Conservation (phyloP, 1,140 invertebrate genomes). For the Odontomachus brunneus region DNA sequence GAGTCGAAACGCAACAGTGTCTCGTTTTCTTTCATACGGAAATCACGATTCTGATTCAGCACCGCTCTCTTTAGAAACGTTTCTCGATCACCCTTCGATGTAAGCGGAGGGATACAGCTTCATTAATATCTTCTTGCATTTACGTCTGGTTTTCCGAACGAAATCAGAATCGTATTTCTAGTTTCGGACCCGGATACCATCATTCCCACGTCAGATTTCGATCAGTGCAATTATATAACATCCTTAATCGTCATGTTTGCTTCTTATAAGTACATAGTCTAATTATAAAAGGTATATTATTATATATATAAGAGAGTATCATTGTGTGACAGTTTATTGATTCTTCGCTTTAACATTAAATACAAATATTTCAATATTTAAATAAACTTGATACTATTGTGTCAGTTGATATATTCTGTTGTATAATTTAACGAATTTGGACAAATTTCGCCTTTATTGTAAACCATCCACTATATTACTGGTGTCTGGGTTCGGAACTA, state of each 20-base stretch:
- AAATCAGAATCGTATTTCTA: constrained; percentile 72
- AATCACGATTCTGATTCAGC: constrained; percentile 73
- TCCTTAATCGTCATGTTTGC: not conserved
- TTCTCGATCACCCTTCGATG: constrained; percentile 23
- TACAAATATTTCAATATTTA: not conserved
- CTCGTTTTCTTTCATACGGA: constrained; percentile 49
- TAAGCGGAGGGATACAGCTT: not conserved
- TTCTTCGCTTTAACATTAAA: constrained; percentile 13
- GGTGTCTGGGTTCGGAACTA: constrained; percentile 66
- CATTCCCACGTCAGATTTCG: not conserved
- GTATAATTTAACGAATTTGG: constrained; percentile 6
- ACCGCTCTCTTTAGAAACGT: not conserved
- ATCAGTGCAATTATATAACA: not conserved
- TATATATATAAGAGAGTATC: not conserved
- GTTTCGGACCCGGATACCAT: constrained; percentile 65
- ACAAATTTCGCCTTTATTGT: not conserved
- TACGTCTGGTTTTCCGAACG: not conserved
- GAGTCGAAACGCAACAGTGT: constrained; percentile 84
- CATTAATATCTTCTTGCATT: not conserved
- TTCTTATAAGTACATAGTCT: not conserved
- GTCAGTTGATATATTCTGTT: not conserved
- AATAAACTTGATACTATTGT: constrained; percentile 6
- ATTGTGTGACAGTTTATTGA: not conserved
- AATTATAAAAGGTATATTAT: constrained; percentile 9
- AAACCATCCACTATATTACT: not conserved